Evolutionary conservation across 2,888 invertebrate genomes (phyloP).

Genomic region (Aspidapion aeneum): DNA sequence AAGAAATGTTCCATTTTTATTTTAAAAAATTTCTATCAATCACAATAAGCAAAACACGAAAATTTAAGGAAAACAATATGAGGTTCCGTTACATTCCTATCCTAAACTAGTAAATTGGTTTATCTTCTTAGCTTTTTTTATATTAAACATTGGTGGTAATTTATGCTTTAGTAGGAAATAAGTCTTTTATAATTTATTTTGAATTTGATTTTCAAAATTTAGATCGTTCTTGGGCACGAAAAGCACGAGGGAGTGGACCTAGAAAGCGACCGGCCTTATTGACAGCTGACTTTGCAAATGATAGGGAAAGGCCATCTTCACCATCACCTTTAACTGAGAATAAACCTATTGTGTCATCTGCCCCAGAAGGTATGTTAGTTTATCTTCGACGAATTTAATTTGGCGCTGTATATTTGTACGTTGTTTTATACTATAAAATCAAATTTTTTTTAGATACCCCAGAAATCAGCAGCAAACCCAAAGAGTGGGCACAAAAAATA

Average conservation of each 20-base stretch:
- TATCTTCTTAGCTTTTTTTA: too few relatives aligned
- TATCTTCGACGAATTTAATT: too few relatives aligned
- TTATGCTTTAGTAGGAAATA: too few relatives aligned
- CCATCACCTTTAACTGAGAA: slow-evolving; percentile 61
- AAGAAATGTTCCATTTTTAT: too few relatives aligned
- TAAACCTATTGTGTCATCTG: slow-evolving; percentile 49
- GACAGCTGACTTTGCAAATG: slow-evolving; percentile 67
- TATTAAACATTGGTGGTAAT: too few relatives aligned
- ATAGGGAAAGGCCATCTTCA: slow-evolving; percentile 69
- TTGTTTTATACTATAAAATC: too few relatives aligned
- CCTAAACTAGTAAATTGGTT: too few relatives aligned
- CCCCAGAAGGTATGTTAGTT: slow-evolving; percentile 57
- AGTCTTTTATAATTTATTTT: slow-evolving; percentile 8
- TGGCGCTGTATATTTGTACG: too few relatives aligned
- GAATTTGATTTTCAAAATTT: slow-evolving; percentile 1
- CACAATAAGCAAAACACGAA: too few relatives aligned
- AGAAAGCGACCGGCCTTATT: slow-evolving; percentile 77
- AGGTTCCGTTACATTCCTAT: too few relatives aligned
- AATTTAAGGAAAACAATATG: too few relatives aligned
- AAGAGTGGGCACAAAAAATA: slow-evolving; percentile 87
- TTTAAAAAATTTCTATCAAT: too few relatives aligned
- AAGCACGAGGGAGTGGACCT: slow-evolving; percentile 66
- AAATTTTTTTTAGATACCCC: background rate
- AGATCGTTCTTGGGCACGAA: slow-evolving; percentile 88
- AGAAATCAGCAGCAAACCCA: slow-evolving; percentile 41